Conservation (phyloP, 2,888 invertebrate species). For the Dryococelus australis region DNA sequence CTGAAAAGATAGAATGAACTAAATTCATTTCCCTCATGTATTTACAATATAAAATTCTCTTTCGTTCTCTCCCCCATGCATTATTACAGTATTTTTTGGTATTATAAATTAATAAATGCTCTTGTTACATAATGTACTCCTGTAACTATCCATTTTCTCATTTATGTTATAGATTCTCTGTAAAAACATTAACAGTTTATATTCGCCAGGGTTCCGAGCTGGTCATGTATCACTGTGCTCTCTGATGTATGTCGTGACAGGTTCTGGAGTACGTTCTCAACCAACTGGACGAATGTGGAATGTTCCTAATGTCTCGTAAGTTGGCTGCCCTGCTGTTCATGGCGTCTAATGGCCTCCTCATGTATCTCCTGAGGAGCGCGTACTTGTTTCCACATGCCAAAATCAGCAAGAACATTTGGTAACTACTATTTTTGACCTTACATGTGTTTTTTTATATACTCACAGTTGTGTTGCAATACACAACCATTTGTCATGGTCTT, state of each 20-base stretch:
- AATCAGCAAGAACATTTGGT: slow-evolving; percentile 10
- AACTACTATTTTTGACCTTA: slow-evolving; percentile 30
- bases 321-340: not conserved
- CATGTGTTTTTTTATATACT: slow-evolving; percentile 30
- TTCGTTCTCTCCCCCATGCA: too few species aligned
- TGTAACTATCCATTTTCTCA: too few species aligned
- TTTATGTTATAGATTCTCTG: too few species aligned
- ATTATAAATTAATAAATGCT: too few species aligned
- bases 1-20: too few species aligned
- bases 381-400: not conserved
- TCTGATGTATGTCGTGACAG: not conserved
- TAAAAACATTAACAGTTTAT: not conserved
- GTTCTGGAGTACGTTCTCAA: not conserved
- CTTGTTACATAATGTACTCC: too few species aligned
- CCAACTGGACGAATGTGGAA: not conserved
- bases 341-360: not conserved
- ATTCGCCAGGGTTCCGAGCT: not conserved
- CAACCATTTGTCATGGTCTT: not conserved
- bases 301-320: not conserved
- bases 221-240: not conserved
- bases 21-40: too few species aligned
- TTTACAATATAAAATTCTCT: too few species aligned
- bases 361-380: slow-evolving; percentile 20
- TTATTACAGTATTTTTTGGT: too few species aligned
- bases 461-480: slow-evolving; percentile 37